phyloP scores from a whole-genome alignment of 2,797 vertebrate species.

The Limosa lapponica region DNA sequence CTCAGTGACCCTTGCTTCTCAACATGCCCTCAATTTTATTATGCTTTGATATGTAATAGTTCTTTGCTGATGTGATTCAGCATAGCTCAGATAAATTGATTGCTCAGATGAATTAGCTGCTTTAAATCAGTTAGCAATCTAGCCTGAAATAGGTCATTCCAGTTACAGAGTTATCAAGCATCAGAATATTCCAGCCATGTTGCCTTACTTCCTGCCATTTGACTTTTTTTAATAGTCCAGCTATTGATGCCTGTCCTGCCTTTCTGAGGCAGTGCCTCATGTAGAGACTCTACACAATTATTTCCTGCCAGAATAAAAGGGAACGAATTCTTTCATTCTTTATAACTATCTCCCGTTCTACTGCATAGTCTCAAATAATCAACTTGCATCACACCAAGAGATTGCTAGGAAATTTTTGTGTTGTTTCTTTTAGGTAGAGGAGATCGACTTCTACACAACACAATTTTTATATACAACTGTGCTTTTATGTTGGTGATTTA shows the following conservation, averaged over 20 bases:
- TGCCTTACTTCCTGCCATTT: not conserved
- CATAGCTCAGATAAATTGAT: not conserved
- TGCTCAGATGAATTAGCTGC: constrained; percentile 14
- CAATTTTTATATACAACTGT: not conserved
- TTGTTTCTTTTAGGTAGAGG: not conserved
- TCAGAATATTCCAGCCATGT: not conserved
- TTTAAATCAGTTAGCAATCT: not conserved
- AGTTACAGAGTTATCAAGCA: not conserved
- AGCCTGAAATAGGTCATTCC: not conserved
- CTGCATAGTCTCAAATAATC: not conserved
- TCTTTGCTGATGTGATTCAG: not conserved
- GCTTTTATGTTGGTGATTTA: not conserved
- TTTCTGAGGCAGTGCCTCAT: not conserved
- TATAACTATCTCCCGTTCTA: not conserved
- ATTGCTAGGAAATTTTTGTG: not conserved
- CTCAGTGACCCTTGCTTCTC: not conserved
- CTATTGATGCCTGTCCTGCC: not conserved
- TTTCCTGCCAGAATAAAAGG: not conserved
- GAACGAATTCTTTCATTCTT: not conserved
- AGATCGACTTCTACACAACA: not conserved
- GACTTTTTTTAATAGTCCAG: not conserved
- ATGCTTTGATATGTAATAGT: not conserved
- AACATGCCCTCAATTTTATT: not conserved
- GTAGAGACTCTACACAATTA: not conserved
- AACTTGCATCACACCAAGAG: not conserved